Base-by-base conservation (phyloP, 2,888 invertebrate genomes). In the Tillus elongatus region DNA sequence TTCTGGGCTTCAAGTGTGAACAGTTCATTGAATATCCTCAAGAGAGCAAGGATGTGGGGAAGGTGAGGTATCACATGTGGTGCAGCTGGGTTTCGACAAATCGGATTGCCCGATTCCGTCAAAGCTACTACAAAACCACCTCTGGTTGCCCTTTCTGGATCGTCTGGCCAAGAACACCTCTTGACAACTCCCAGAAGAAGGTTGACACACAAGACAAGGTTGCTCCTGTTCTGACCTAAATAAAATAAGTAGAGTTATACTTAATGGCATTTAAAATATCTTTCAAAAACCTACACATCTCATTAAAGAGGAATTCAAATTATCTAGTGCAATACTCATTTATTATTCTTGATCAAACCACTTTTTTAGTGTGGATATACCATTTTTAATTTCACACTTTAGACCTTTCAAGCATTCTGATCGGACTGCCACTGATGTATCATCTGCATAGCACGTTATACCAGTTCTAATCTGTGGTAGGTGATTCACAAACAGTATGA, bases 71-170 rank as follows among this genome's bases (percentile, higher is more conserved):
- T 74, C 46, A 91, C 77, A 62, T 90, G 88, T 12, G 79, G 75
- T 1, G 85, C 80, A 37, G 88, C 86, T 12, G 92, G 92, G 71
- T 90, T 92, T 43, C 89, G 76, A 66, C 85, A 85, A 2, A 86
- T 73, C 0, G 85, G 82, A 67, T 83, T 80, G 10, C 86, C 87
- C 34, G 79, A 71, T 48, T 82, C 74, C 0, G 82, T 82, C 42
- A 79, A 71, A 15, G 82, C 81, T 3, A 82, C 79, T 19, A 89
- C 75, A 64, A 91, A 92, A 15, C 60, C 89, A 26, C 91, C 90
- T 35, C 84, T 74, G 0, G 82, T 77, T 1, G 90, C 90, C 10
- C 82, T 74, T 65, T 89, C 87, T 0, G 83, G 82, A 66, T 91
- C 89, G 35, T 82, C 80, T 0, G 92, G 91, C 72, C 88, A 86